A percentile compares a stretch with the other conserved stretches of the same genome.
Evolutionary conservation across 2,113 vertebrate genomes (phyloP).

Genomic region (Arvicanthis niloticus): DNA sequence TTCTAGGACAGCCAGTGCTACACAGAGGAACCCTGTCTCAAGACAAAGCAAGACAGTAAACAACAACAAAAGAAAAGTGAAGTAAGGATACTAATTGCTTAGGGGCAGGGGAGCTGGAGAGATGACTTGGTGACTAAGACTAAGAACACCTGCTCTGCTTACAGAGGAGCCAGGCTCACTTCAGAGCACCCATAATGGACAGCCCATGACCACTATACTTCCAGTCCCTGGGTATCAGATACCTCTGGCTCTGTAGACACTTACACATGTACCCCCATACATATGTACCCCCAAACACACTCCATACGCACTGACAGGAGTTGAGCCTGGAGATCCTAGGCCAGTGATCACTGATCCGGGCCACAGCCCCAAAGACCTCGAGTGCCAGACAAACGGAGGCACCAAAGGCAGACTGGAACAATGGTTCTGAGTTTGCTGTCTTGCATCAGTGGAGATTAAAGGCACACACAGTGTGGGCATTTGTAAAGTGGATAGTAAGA

Average conservation of each 20-base stretch:
- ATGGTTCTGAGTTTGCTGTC: neutral
- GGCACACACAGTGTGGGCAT: neutral
- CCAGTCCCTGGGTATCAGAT: neutral
- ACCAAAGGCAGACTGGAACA: neutral
- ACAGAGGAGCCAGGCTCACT: neutral
- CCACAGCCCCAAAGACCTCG: neutral
- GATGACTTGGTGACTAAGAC: neutral
- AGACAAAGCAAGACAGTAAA: neutral
- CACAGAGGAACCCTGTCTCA: neutral
- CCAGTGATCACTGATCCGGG: neutral
- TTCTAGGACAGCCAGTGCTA: neutral
- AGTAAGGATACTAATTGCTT: neutral
- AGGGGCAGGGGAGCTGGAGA: neutral
- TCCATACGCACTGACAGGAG: neutral
- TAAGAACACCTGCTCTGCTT: too few species aligned
- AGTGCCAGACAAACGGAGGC: neutral
- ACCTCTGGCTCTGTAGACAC: neutral
- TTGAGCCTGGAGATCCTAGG: neutral
- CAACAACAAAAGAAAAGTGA: neutral
- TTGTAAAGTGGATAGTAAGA: neutral
- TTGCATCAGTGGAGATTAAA: neutral
- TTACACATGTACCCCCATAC: neutral
- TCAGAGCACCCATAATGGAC: neutral
- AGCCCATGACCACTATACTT: neutral
- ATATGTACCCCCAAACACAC: neutral